Conservation (phyloP, 2,113 vertebrate species). For the human (Homo sapiens) region DNA sequence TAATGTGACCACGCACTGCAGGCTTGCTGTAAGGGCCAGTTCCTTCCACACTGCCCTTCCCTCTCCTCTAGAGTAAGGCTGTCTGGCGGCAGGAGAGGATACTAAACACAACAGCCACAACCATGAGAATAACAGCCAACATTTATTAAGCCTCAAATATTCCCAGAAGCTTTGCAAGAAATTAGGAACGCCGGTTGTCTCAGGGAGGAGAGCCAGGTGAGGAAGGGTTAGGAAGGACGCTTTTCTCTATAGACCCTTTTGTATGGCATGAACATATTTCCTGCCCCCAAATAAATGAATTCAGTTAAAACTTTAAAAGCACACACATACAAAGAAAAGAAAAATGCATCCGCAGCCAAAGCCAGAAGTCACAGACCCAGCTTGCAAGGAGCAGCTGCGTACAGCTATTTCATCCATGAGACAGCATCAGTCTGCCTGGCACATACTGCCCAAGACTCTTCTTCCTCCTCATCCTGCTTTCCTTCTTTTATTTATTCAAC, state of each 20-base stretch:
- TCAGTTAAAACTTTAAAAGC: neutral
- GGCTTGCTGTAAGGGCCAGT: neutral
- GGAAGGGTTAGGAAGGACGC: neutral
- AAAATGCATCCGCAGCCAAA: neutral
- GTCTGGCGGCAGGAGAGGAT: neutral
- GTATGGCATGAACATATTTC: neutral
- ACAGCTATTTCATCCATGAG: rapidly evolving
- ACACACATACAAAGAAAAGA: neutral
- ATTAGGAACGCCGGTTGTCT: neutral
- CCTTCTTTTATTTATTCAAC: too few relatives aligned
- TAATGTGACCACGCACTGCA: rapidly evolving
- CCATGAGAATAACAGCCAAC: too few relatives aligned
- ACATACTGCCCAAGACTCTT: rapidly evolving
- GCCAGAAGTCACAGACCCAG: neutral
- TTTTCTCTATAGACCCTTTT: neutral
- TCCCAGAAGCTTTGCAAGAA: conserved; percentile 7
- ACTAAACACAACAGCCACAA: too few relatives aligned
- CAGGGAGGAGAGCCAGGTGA: neutral
- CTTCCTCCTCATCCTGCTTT: neutral
- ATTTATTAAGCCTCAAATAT: neutral
- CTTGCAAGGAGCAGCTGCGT: rapidly evolving
- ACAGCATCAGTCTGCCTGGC: rapidly evolving
- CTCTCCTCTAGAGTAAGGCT: neutral
- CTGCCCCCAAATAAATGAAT: neutral
- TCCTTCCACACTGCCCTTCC: neutral